These are phyloP conservation scores for Ornithoptera alexandrae DNA, from an alignment of 2,888 invertebrate genomes.

Conservation along the genomic window DNA sequence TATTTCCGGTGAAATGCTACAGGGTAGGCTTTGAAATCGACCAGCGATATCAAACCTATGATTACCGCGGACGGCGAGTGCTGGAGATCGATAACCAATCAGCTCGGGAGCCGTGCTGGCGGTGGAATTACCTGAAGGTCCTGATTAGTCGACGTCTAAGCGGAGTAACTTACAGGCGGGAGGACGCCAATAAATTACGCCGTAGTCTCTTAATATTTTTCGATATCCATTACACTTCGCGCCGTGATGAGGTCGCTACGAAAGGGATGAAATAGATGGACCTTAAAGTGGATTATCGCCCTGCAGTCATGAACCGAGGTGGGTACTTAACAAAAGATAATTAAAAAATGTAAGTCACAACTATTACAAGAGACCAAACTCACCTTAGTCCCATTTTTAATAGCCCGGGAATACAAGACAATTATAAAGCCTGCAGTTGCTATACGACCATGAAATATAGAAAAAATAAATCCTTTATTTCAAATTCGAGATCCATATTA, in stretches of 20 bases:
- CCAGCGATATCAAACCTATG: constrained; percentile 50
- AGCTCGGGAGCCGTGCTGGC: constrained; percentile 43
- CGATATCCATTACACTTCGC: constrained; percentile 30
- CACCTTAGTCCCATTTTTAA: no score
- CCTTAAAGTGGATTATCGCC: constrained; percentile 5
- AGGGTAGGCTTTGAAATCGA: constrained; percentile 14
- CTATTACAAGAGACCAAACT: no score
- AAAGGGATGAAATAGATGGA: constrained; percentile 5
- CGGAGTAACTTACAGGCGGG: constrained; percentile 42
- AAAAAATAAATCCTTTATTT: no score
- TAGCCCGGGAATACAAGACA: no score
- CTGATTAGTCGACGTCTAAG: constrained; percentile 66
- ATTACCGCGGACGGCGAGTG: constrained; percentile 46
- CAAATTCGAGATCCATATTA: no score
- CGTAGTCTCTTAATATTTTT: constrained; percentile 38
- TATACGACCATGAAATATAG: no score
- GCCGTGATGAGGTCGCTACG: constrained; percentile 18
- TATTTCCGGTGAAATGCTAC: neutral
- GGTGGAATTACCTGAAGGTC: constrained; percentile 58
- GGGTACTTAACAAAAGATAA: no score
- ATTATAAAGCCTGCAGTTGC: no score
- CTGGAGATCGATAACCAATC: constrained; percentile 74
- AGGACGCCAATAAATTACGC: constrained; percentile 47
- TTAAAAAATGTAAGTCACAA: no score
- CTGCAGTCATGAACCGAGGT: no score